phyloP scores from a whole-genome alignment of 2,113 vertebrate species.

The Eurystomus gularis region DNA sequence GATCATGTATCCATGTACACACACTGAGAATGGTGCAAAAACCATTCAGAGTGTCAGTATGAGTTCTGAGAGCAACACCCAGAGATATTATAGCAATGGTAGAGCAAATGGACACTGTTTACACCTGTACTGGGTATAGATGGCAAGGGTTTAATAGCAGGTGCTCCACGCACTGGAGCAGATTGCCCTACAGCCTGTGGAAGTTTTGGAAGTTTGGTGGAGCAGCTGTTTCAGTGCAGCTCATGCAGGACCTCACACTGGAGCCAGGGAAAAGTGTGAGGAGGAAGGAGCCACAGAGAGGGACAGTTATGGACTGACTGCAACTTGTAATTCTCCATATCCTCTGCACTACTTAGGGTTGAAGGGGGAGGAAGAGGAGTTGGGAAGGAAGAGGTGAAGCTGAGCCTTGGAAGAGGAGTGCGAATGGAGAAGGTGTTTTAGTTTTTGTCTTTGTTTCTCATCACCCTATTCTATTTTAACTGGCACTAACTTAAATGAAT shows the following conservation, averaged over 20 bases:
- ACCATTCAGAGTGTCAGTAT: neutral
- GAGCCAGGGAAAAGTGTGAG: neutral
- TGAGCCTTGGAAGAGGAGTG: neutral
- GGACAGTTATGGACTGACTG: neutral
- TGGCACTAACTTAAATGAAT: neutral
- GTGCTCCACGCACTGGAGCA: neutral
- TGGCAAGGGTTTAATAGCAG: neutral
- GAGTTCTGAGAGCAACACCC: neutral
- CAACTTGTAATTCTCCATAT: neutral
- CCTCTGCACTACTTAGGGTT: rapidly evolving
- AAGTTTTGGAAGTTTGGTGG: neutral
- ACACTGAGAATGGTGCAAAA: neutral
- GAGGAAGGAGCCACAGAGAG: neutral
- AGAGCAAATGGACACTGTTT: neutral
- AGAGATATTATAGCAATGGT: neutral
- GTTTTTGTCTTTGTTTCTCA: too few species aligned
- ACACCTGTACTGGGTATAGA: neutral
- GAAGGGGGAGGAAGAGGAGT: neutral
- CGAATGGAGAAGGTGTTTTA: neutral
- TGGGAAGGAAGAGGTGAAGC: neutral
- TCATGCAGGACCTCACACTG: neutral
- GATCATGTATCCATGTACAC: neutral
- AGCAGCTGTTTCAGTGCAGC: neutral
- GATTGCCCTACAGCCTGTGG: neutral
- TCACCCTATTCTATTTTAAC: neutral